Evolutionary conservation across 2,888 invertebrate species (phyloP), one percentile per base, ranked within the genome.

Genomic region (Ectropis crepuscularia): DNA sequence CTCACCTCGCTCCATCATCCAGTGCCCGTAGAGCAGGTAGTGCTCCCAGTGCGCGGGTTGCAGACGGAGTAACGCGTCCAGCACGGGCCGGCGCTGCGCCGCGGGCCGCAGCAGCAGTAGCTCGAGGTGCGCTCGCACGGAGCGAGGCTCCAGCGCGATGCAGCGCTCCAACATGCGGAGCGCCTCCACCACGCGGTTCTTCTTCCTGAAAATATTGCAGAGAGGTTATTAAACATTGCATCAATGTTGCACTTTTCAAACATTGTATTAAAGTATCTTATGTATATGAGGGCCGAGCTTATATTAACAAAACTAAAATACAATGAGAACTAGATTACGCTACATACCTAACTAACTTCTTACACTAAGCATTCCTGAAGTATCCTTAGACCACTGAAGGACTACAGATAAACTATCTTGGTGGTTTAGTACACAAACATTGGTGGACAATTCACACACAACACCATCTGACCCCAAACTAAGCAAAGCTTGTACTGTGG

Each of bases 31-130:
- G 68, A 96, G 93, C 47, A 95, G 93, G 42, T 95, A 94, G 76
- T 96, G 95, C 75, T 96, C 95, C 75, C 96, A 95, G 80, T 95
- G 95, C 57, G 84, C 87, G 0, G 95, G 95, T 74, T 96, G 95
- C 57, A 96, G 84, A 42, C 94, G 90, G n/a, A 95, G 90, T 28
- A 96, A 94, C 79, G 94, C 94, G 70, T 94, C 93, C 53, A 96
- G 82, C 16, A 4, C 16, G 11, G 96, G 87, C 50, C 86, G 83
- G 9, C 94, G 94, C 53, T 94, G 94, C 50, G 93, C 93, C 4
- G 89, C 83, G 54, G 85, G 81, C 16, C 90, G 93, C 48, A 94
- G 85, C 55, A 94, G 92, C 5, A 95, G 93, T 62, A 96, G 87
- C 72, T 96, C 95, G 67, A 96, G 79, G 81, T 96, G 95, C 0